phyloP scores from a whole-genome alignment of 2,888 invertebrate genomes.

The Zonitis immaculata region DNA sequence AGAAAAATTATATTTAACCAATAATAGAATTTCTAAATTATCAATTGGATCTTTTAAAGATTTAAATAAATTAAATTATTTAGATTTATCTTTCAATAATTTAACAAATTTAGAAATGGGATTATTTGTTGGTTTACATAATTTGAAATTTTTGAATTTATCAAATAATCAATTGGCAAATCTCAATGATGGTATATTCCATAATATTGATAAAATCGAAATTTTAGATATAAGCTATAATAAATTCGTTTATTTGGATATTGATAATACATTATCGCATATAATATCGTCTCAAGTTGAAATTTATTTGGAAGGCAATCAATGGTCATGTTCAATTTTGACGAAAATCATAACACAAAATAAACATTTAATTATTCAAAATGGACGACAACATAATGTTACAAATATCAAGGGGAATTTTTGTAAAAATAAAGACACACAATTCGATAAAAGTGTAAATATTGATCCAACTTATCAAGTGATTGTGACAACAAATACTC shows the following conservation, averaged over 20 bases:
- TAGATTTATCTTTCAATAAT: neutral
- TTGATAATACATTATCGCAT: neutral
- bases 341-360: neutral
- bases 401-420: neutral
- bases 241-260: neutral
- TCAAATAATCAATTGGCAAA: neutral
- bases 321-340: neutral
- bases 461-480: too few relatives aligned
- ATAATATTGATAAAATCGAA: neutral
- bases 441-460: neutral
- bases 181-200: neutral
- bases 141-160: neutral
- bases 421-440: neutral
- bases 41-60: neutral
- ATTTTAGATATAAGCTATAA: conserved; percentile 1
- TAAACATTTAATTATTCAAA: neutral
- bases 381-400: neutral
- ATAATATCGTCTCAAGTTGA: neutral
- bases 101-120: neutral
- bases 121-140: neutral
- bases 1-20: neutral
- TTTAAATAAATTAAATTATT: neutral
- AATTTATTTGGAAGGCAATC: neutral
- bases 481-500: too few relatives aligned
- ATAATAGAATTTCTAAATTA: neutral